Percentiles rank a stretch among this genome's conserved stretches.
These are phyloP conservation scores for Drosophila fungiperda DNA, from an alignment of 2,888 invertebrate species.

Conservation along the genomic window DNA sequence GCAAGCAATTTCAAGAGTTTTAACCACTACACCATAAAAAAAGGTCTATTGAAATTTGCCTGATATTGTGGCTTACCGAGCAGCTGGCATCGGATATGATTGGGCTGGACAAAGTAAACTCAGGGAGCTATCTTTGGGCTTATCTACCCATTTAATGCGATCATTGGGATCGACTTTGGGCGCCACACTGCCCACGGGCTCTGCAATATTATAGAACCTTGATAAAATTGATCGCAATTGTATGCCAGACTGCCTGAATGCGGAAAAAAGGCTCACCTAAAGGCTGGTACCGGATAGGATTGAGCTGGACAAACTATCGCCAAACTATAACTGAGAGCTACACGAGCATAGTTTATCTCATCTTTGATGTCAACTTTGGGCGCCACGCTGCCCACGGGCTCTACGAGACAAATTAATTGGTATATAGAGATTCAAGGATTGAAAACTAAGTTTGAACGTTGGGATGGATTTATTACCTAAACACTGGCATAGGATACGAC, in stretches of 20 bases:
- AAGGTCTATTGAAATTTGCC: slow-evolving; percentile 54
- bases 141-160: slow-evolving; percentile 87
- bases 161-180: slow-evolving; percentile 89
- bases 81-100: slow-evolving; percentile 89
- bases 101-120: slow-evolving; percentile 91
- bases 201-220: slow-evolving; percentile 82
- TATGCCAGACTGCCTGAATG: slow-evolving; percentile 49
- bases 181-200: slow-evolving; percentile 89
- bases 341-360: slow-evolving; percentile 86
- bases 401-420: slow-evolving; percentile 65
- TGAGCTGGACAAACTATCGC: slow-evolving; percentile 90
- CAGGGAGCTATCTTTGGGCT: slow-evolving; percentile 85
- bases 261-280: slow-evolving; percentile 55
- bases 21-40: background rate
- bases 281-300: slow-evolving; percentile 64
- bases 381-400: slow-evolving; percentile 86
- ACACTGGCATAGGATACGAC: slow-evolving; percentile 82
- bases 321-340: slow-evolving; percentile 86
- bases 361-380: slow-evolving; percentile 90
- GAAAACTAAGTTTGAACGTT: slow-evolving; percentile 31
- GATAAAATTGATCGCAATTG: background rate
- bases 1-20: slow-evolving; percentile 53
- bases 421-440: background rate
- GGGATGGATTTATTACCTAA: slow-evolving; percentile 78
- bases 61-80: slow-evolving; percentile 78